Evolutionary conservation across 2,888 invertebrate species (phyloP), one percentile per base, ranked within the genome.

Genomic region (Eupithecia dodoneata): DNA sequence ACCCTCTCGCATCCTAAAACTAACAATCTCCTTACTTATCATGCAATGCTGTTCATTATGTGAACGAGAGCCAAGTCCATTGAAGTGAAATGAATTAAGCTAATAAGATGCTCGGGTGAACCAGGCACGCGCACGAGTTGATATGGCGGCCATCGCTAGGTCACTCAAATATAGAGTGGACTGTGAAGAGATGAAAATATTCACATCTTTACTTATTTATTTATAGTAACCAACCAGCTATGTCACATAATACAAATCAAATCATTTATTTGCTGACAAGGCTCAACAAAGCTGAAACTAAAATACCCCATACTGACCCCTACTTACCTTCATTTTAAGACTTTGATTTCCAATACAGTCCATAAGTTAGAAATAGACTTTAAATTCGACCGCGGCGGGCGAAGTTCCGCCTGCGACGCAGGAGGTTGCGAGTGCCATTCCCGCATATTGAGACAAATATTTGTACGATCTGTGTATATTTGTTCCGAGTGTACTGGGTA

Each of bases 81-180:
- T 78, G 82, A 85, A 82, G 84, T 81, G 79, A 85, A 87, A 80
- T 85, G 84, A 85, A 88, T 87, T 84, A 86, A 84, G 85, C 80
- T 87, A 87, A 87, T 86, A 84, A 87, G 85, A 82, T 81, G 82
- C 79, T 86, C 84, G 82, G 87, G 84, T 83, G 84, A 81, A 78
- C 80, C 52, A 75, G 76, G 83, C 81, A 86, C 87, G 83, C 84
- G 86, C 80, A 83, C 83, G 84, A 85, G 84, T 78, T 88, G 83
- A 80, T 80, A 86, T 87, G 81, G 77, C 82, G 80, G 82, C 80
- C 82, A 86, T 88, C 86, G 86, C 82, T 89, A 81, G 89, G 87
- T 91, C 88, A 89, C 85, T 86, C 79, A 81, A 81, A 79, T 83
- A 85, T 75, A 42, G n/a, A 66, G 15, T 67, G 44, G 45, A 45